Conservation (phyloP, 2,797 vertebrate genomes). For the Toxotes lorentzi region DNA sequence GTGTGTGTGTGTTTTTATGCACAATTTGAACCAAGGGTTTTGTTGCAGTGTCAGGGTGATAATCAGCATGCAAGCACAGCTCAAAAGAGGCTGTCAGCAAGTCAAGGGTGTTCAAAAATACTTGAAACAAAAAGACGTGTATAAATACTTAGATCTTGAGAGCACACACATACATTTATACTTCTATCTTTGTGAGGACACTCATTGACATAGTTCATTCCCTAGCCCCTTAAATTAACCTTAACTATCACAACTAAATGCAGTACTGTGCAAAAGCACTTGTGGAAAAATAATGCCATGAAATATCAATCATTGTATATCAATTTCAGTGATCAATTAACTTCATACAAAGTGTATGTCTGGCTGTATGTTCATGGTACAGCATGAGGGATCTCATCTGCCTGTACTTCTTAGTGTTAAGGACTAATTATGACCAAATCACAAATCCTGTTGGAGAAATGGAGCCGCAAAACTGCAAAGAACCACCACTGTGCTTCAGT, state of each 20-base stretch:
- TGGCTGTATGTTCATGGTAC: no score
- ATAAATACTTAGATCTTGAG: not conserved
- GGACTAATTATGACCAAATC: not conserved
- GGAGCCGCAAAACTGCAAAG: not conserved
- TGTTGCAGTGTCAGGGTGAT: not conserved
- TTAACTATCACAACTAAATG: no score
- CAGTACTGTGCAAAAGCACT: not conserved
- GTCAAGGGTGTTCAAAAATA: slow-evolving; percentile 24
- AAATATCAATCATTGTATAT: not conserved
- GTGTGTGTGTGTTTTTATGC: not conserved
- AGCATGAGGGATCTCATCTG: not conserved
- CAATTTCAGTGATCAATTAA: no score
- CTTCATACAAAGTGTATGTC: no score
- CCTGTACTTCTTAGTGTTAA: not conserved
- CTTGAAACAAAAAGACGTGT: not conserved
- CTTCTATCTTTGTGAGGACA: not conserved
- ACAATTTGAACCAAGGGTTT: slow-evolving; percentile 13
- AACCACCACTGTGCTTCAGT: not conserved
- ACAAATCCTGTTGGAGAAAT: not conserved
- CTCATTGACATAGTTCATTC: no score
- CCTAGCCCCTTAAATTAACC: no score
- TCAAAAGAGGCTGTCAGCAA: slow-evolving; percentile 26
- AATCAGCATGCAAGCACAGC: slow-evolving; percentile 17
- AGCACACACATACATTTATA: no score
- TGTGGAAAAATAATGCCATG: no score